A percentile compares a stretch with the other conserved stretches of the same genome.
Evolutionary conservation across 2,888 invertebrate genomes (phyloP).

Genomic region (Eudasyphora cyanicolor): DNA sequence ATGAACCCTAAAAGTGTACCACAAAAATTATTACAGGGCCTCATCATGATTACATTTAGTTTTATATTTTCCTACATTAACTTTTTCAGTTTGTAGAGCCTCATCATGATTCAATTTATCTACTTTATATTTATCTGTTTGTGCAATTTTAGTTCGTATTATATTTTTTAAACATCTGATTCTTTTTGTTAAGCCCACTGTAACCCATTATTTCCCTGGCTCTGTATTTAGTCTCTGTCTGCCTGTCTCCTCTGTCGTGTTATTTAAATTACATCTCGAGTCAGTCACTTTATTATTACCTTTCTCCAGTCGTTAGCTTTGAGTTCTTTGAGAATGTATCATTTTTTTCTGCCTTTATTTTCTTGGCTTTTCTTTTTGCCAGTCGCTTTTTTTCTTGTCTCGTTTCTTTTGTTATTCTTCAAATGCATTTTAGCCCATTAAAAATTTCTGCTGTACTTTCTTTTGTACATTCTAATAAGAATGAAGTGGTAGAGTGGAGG

Average conservation of each 20-base stretch:
- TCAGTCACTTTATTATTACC: not conserved
- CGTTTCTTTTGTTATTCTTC: not conserved
- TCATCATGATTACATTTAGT: no score
- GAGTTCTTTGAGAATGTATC: not conserved
- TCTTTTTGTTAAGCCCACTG: no score
- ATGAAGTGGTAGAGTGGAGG: not conserved
- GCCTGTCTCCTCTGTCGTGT: not conserved
- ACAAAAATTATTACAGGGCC: no score
- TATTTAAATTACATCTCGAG: not conserved
- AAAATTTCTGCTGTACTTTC: not conserved
- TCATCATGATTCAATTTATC: not conserved
- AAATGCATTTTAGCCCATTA: not conserved
- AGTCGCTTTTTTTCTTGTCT: not conserved
- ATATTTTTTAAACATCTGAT: no score
- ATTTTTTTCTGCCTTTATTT: not conserved
- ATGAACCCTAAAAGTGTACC: no score
- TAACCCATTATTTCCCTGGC: no score
- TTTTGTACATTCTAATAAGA: not conserved
- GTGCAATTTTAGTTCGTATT: no score
- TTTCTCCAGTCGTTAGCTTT: not conserved
- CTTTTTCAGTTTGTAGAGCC: no score
- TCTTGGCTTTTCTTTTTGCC: not conserved
- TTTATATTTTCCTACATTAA: no score
- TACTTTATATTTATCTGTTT: no score
- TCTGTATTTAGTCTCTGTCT: no score